These are phyloP conservation scores for Drosophila subsilvestris DNA, from an alignment of 2,888 invertebrate species.

Conservation along the genomic window DNA sequence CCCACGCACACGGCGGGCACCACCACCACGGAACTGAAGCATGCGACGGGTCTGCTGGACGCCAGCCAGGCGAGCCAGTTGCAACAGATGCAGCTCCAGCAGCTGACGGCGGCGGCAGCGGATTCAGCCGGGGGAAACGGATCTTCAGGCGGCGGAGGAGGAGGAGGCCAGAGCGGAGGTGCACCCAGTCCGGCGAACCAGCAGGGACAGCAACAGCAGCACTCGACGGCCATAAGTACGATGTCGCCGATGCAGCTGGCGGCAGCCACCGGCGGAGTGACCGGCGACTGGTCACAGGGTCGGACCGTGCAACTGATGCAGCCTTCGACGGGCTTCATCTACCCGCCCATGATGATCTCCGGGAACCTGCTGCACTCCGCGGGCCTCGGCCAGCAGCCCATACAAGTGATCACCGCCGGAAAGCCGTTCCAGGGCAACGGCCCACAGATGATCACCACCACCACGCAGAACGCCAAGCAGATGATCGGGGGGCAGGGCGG, in stretches of 20 bases:
- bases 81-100: constrained; percentile 84
- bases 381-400: constrained; percentile 83
- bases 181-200: constrained; percentile 84
- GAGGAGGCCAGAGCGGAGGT: constrained; percentile 58
- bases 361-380: constrained; percentile 88
- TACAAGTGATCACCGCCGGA: constrained; percentile 90
- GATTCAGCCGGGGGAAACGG: constrained; percentile 53
- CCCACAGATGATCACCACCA: constrained; percentile 92
- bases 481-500: constrained; percentile 85
- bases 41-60: constrained; percentile 83
- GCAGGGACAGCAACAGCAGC: constrained; percentile 80
- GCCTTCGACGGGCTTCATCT: constrained; percentile 87
- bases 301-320: constrained; percentile 94
- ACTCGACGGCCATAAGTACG: constrained; percentile 89
- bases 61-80: constrained; percentile 84
- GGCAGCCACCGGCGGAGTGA: constrained; percentile 86
- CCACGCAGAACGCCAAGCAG: constrained; percentile 87
- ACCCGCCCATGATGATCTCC: constrained; percentile 93
- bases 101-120: constrained; percentile 71
- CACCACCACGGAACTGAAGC: constrained; percentile 75
- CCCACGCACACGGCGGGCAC: constrained; percentile 70
- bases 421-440: constrained; percentile 94
- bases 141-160: constrained; percentile 73
- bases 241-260: constrained; percentile 91
- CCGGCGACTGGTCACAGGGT: constrained; percentile 87